Base-by-base conservation (phyloP, 2,888 invertebrate genomes). In the Callosobruchus maculatus region DNA sequence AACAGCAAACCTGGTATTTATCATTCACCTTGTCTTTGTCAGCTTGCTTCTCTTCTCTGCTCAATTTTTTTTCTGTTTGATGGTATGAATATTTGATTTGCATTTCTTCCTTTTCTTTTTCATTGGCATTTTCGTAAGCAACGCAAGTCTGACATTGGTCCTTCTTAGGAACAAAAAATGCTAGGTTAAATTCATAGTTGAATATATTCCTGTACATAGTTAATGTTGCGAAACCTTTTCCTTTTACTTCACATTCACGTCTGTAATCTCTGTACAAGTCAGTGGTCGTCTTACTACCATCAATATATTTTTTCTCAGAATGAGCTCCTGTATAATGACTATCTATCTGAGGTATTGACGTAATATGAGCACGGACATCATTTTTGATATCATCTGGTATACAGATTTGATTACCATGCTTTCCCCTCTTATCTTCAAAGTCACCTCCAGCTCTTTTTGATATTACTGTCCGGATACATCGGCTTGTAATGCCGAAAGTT, bases 101-200 rank as follows among this genome's bases (percentile, higher is more conserved):
- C 9, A 72, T 18, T 21, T 71, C 66, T 20, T 70, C 66, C 22
- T 68, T 74, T 72, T 67, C 70, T 21, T 73, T 22, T 68, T 71
- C 31, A 68, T 71, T 70, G 30, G 75, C 68, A 69, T 74, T 74
- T 70, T 71, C 69, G 72, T 74, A 75, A 66, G 67, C 69, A 21
- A 71, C 70, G 68, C 75, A 77, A 20, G 68, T 18, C 21, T 74
- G 67, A 21, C 77, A 77, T 70, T 73, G 74, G 69, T 76, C 74
- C 70, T 76, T 76, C 31, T 76, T 76, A 21, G 76, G 75, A 49
- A 74, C 49, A 66, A 73, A 73, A 74, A 77, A 75, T 20, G 73
- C 72, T n/a, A n/a, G n/a, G n/a, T n/a, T n/a, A n/a, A n/a, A n/a
- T n/a, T n/a, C n/a, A n/a, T n/a, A n/a, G n/a, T 72, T 74, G 20